These are phyloP conservation scores for Rhagoletis pomonella DNA, from an alignment of 1,140 invertebrate species.

Conservation along the genomic window DNA sequence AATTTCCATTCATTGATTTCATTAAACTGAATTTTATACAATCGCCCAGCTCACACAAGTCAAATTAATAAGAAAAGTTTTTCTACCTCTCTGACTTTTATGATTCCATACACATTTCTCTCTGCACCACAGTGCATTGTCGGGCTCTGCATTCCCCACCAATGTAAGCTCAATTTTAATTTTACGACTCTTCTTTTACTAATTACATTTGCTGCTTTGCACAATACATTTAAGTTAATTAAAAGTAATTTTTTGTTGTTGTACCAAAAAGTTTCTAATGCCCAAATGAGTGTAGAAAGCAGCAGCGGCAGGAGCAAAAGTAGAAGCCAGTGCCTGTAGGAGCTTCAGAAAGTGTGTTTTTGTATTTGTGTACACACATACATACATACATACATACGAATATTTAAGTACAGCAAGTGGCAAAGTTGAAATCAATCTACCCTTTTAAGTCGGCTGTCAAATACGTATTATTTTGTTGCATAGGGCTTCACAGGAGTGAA, in stretches of 20 bases:
- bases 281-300: not conserved
- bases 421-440: conserved; percentile 33
- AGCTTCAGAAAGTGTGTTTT: not conserved
- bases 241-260: conserved; percentile 33
- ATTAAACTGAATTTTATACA: not conserved
- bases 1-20: not conserved
- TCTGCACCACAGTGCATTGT: no score
- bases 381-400: no score
- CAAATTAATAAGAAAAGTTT: conserved; percentile 30
- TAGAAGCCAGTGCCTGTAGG: no score
- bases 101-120: not conserved
- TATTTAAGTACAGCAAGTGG: not conserved
- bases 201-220: conserved; percentile 36
- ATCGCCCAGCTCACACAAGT: not conserved
- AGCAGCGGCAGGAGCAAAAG: no score
- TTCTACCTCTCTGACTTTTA: not conserved
- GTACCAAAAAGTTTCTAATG: conserved; percentile 42
- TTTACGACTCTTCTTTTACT: conserved; percentile 15
- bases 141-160: not conserved
- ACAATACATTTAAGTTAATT: conserved; percentile 48
- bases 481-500: no score
- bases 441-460: not conserved
- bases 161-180: not conserved
- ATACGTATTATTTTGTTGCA: not conserved
- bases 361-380: not conserved